Base-by-base conservation (phyloP, 2,888 invertebrate species). In the Agrotis segetum region DNA sequence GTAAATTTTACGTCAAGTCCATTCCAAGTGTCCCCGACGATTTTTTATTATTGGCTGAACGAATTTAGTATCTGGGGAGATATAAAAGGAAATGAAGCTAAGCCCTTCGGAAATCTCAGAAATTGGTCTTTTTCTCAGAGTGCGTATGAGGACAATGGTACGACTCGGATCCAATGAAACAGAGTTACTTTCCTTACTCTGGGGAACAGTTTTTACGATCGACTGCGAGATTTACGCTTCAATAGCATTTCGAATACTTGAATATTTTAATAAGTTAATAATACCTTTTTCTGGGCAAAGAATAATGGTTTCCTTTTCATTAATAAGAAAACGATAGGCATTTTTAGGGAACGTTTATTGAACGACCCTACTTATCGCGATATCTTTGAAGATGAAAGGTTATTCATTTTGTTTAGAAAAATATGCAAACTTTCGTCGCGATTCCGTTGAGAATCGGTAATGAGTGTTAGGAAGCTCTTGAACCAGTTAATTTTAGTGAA, bases 61-160 rank as follows among this genome's bases (percentile, higher is more conserved):
- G 95, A 95, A 95, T 95, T 95, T 95, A 95, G 95, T 95, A 94
- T 94, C 95, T 93, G 89, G 95, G 95, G 95, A 96, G 95, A 94
- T 94, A 95, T 96, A 95, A 96, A 95, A 96, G 95, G 94, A 95
- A 96, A 96, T 95, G 95, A 95, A 95, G 92, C 95, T 94, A 95
- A 95, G 95, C 95, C 95, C 95, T 95, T 95, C 94, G 95, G 95
- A 95, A 95, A 95, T 96, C 95, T 95, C 90, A 93, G 95, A 95
- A 94, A 95, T 95, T 95, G 95, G 93, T 93, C 92, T 94, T 94
- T 94, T 93, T 93, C 91, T 92, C 87, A 83, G 88, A 92, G 93
- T 92, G 93, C 93, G 95, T 95, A 89, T 94, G 94, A 94, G 95
- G 94, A 95, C 94, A 94, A 95, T 93, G 90, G 92, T 91, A 88